Base-by-base conservation (phyloP, 1,140 invertebrate species). In the Trichonephila clavipes region DNA sequence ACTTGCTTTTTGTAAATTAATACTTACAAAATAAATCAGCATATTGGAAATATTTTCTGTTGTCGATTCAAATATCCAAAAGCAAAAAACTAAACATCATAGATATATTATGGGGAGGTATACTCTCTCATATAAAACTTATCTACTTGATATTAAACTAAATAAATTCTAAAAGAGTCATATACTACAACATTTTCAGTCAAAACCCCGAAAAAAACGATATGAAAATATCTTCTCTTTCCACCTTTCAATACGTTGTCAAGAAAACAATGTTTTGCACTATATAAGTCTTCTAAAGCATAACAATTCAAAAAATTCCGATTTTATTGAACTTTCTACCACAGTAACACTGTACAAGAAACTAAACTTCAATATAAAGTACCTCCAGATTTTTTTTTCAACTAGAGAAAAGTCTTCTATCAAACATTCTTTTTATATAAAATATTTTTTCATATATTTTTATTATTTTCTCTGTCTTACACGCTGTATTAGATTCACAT, bases 401-500 rank as follows among this genome's bases (percentile, higher is more conserved):
- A 66, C 59, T 40, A 88, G 51, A 19, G 58, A n/a, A 66, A 66
- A 8, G 24, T 10, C 19, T 85, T 85, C n/a, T 58, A 85, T 85
- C n/a, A 8, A n/a, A 24, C 44, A n/a, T 7, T 44, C 14, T 28
- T 69, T 4, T 77, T 72, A 28, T 34, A 77, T 40, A 59, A 90
- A 59, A 62, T 69, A 82, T 82, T 82, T 82, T 69, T 88, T 51
- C 34, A 40, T 40, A 40, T 40, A 40, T 40, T 51, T 51, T 51
- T 77, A 21, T 59, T 34, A 21, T 5, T 61, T 51, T 12, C 51
- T 85, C 58, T 61, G 16, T 72, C 4, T 51, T 10, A 8, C 58
- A 61, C 28, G 69, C 51, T 14, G 28, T 69, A 90, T 81, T 62
- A 82, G 51, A 82, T 90, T 90, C 88, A 2, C 72, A 77, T 90